A percentile compares a stretch with the other conserved stretches of the same genome.
phyloP scores from a whole-genome alignment of 35 echinoderm and acorn worm genomes.

The Nesometra sesokonis region DNA sequence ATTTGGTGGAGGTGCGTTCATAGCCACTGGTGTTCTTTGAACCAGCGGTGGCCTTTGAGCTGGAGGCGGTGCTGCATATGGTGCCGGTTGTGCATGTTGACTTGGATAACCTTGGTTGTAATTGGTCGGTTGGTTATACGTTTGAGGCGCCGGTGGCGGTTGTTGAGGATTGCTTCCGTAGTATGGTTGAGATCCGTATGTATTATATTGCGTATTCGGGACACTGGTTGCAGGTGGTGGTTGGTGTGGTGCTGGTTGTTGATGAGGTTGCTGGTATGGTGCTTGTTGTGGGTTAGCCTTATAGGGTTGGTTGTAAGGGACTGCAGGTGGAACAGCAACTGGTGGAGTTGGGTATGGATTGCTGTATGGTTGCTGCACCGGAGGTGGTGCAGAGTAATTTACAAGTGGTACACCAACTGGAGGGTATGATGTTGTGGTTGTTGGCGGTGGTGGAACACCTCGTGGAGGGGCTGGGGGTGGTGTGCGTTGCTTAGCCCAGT shows the following conservation, averaged over 20 bases:
- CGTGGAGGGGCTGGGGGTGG: neutral
- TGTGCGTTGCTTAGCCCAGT: neutral
- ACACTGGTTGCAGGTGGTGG: neutral
- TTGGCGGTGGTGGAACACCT: neutral
- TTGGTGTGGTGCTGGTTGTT: neutral
- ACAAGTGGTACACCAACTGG: neutral
- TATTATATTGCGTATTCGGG: neutral
- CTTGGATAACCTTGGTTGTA: neutral
- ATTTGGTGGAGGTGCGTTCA: constrained; percentile 8
- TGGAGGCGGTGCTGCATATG: constrained; percentile 5
- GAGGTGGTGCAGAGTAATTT: neutral
- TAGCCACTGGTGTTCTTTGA: constrained; percentile 3
- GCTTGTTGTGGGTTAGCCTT: neutral
- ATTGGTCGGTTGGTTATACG: neutral
- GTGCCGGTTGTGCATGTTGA: neutral
- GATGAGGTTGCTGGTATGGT: neutral
- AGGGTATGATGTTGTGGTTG: neutral
- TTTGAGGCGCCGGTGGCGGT: neutral
- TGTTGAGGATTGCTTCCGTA: neutral
- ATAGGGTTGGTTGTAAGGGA: neutral
- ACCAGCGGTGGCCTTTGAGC: constrained; percentile 4
- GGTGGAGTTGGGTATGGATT: neutral
- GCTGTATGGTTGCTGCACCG: neutral
- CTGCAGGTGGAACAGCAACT: neutral
- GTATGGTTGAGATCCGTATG: neutral